Conservation (phyloP, 2,888 invertebrate genomes). For the Opisthograptis luteolata region DNA sequence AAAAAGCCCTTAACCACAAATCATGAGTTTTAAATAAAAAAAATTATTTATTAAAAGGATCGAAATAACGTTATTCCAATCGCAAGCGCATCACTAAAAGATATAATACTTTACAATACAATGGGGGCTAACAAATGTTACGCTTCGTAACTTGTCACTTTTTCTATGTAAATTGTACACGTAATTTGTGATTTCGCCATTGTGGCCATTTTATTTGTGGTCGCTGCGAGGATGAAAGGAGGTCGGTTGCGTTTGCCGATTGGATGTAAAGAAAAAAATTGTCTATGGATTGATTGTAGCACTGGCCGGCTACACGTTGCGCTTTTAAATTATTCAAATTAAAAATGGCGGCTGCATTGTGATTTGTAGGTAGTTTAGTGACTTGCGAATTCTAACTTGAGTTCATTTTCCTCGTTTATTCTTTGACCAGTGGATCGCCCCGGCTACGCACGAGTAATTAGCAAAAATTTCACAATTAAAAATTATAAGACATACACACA, state of each 20-base stretch:
- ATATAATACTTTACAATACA: conserved; percentile 72
- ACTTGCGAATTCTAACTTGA: not conserved
- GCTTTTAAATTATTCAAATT: conserved; percentile 17
- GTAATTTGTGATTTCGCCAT: conserved; percentile 74
- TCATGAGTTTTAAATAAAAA: no score
- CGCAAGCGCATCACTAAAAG: conserved; percentile 36
- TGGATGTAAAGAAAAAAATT: conserved; percentile 27
- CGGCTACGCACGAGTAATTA: no score
- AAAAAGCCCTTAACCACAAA: no score
- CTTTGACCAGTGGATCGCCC: no score
- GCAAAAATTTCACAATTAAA: no score
- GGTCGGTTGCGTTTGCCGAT: conserved; percentile 20
- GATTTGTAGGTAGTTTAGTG: not conserved
- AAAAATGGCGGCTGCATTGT: conserved; percentile 12
- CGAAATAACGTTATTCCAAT: not conserved
- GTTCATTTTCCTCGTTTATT: no score
- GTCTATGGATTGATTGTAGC: conserved; percentile 34
- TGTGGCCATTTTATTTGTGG: conserved; percentile 47
- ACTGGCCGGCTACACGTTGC: conserved; percentile 8
- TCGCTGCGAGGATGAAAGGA: conserved; percentile 41
- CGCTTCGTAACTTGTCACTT: conserved; percentile 71
- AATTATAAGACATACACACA: no score
- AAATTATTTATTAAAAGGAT: no score
- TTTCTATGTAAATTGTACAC: conserved; percentile 76
- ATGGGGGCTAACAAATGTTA: conserved; percentile 77